Evolutionary conservation across 2,888 invertebrate genomes (phyloP).

Genomic region (Catocala fraxini): DNA sequence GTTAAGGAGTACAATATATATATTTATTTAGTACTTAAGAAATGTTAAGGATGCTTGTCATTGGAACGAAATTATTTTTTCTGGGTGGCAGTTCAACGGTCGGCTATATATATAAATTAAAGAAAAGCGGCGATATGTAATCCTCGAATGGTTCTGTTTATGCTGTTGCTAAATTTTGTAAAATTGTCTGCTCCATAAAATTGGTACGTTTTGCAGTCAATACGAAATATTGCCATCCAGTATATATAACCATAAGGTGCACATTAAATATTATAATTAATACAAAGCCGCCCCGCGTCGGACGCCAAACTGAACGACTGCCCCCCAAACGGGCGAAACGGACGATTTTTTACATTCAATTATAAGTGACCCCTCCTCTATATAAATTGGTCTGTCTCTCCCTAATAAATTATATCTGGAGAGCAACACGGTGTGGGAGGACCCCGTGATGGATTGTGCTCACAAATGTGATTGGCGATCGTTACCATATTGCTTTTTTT

Average conservation of each 20-base stretch:
- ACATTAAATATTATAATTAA: constrained; percentile 80
- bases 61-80: too few species aligned
- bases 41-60: too few species aligned
- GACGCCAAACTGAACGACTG: constrained; percentile 50
- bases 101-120: too few species aligned
- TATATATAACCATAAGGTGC: constrained; percentile 63
- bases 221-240: background rate
- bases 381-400: constrained; percentile 84
- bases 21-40: too few species aligned
- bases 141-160: too few species aligned
- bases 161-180: too few species aligned
- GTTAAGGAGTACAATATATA: too few species aligned
- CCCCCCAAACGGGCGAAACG: constrained; percentile 38
- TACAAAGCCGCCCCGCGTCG: constrained; percentile 64
- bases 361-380: constrained; percentile 78
- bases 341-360: constrained; percentile 85
- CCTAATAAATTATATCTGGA: constrained; percentile 79
- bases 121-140: too few species aligned
- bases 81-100: too few species aligned
- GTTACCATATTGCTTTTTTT: constrained; percentile 36
- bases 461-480: constrained; percentile 65
- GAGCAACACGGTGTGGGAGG: constrained; percentile 79
- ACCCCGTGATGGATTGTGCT: constrained; percentile 67
- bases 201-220: background rate
- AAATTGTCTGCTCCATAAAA: too few species aligned